phyloP scores from a whole-genome alignment of 2,797 vertebrate species.

The Syndactyla subalaris region DNA sequence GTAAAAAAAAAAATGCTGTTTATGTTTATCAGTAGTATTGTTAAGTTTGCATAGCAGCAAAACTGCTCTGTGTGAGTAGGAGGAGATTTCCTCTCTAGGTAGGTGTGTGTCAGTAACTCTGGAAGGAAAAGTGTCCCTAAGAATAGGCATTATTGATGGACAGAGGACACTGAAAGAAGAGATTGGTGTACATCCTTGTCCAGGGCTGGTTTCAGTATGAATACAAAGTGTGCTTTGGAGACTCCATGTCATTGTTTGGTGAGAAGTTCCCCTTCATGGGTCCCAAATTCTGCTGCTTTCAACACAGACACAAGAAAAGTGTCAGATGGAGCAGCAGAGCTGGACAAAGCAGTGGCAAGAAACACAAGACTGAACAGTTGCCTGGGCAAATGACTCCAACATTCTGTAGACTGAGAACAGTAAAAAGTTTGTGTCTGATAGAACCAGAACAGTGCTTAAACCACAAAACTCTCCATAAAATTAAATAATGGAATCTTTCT shows the following conservation, averaged over 20 bases:
- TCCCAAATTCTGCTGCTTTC: neutral
- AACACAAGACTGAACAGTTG: neutral
- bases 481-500: neutral
- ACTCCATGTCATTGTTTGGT: neutral
- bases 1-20: too few relatives aligned
- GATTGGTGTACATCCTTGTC: neutral
- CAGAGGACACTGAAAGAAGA: neutral
- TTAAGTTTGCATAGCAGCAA: neutral
- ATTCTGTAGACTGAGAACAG: neutral
- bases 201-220: neutral
- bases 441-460: neutral
- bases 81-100: too few relatives aligned
- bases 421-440: neutral
- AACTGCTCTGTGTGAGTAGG: neutral
- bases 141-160: neutral
- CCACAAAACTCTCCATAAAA: neutral
- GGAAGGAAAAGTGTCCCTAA: neutral
- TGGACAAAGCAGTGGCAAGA: neutral
- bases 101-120: neutral
- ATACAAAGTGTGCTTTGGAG: too few relatives aligned
- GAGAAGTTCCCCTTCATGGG: neutral
- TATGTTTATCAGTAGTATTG: neutral
- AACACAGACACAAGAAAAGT: neutral
- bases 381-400: neutral
- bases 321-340: neutral